phyloP scores from a whole-genome alignment of 2,113 vertebrate genomes.

The Engraulis encrasicolus region DNA sequence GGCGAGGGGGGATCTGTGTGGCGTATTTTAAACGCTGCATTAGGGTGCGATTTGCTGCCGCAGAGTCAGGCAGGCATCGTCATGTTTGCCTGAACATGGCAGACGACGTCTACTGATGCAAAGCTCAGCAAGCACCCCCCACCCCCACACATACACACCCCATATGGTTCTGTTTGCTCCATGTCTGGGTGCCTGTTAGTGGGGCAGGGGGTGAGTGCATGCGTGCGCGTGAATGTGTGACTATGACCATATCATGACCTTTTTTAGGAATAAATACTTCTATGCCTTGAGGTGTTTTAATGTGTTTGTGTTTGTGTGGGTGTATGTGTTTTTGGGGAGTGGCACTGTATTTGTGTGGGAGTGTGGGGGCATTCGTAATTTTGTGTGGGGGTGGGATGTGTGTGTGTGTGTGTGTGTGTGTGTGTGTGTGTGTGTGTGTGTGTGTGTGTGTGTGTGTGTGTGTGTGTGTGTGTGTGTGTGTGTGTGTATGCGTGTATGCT shows the following conservation, averaged over 20 bases:
- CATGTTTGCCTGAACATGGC: conserved; percentile 37
- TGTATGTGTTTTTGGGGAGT: too few species aligned
- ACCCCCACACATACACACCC: too few species aligned
- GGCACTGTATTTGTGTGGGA: too few species aligned
- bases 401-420: not conserved
- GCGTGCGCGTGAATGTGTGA: too few species aligned
- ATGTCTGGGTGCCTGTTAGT: not conserved
- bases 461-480: not conserved
- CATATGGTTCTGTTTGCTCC: not conserved
- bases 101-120: conserved; percentile 20
- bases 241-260: too few species aligned
- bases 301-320: too few species aligned
- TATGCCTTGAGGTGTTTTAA: not conserved
- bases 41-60: conserved; percentile 35
- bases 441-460: not conserved
- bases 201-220: too few species aligned
- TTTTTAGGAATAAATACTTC: not conserved
- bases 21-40: conserved; percentile 41
- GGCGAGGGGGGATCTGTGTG: conserved; percentile 21
- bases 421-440: not conserved
- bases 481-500: not conserved
- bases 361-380: too few species aligned
- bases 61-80: too few species aligned
- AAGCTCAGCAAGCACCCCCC: too few species aligned
- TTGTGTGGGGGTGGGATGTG: too few species aligned